Evolutionary conservation across 2,888 invertebrate species (phyloP).

Genomic region (Philereme transversata): DNA sequence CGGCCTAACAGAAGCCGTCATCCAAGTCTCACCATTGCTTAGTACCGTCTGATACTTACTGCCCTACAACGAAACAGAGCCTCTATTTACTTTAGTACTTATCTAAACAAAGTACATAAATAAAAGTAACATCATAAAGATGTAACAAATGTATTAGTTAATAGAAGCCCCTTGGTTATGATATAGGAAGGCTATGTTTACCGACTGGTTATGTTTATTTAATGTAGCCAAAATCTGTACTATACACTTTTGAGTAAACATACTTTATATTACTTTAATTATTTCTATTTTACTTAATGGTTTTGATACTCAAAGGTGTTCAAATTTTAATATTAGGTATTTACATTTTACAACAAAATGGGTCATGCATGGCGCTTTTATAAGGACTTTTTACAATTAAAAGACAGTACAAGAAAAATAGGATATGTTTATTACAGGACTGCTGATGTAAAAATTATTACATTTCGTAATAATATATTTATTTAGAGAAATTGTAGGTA

Average conservation of each 20-base stretch:
- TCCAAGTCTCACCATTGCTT: not conserved
- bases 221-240: not conserved
- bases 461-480: conserved; percentile 36
- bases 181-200: not conserved
- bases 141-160: not conserved
- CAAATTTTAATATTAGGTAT: conserved; percentile 37
- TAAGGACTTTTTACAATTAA: conserved; percentile 18
- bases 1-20: conserved; percentile 17
- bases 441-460: conserved; percentile 24
- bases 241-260: not conserved
- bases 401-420: conserved; percentile 14
- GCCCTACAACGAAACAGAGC: conserved; percentile 35
- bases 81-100: conserved; percentile 30
- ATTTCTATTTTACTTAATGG: not conserved
- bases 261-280: not conserved
- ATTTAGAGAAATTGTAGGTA: conserved; percentile 66
- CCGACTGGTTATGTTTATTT: not conserved
- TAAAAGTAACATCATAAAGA: no score
- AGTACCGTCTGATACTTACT: conserved; percentile 48
- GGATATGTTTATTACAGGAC: conserved; percentile 17
- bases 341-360: conserved; percentile 21
- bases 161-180: not conserved
- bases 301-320: conserved; percentile 47
- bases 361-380: conserved; percentile 7
- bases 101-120: not conserved